Evolutionary conservation across 2,888 invertebrate genomes (phyloP).

Genomic region (Limnephilus marmoratus): DNA sequence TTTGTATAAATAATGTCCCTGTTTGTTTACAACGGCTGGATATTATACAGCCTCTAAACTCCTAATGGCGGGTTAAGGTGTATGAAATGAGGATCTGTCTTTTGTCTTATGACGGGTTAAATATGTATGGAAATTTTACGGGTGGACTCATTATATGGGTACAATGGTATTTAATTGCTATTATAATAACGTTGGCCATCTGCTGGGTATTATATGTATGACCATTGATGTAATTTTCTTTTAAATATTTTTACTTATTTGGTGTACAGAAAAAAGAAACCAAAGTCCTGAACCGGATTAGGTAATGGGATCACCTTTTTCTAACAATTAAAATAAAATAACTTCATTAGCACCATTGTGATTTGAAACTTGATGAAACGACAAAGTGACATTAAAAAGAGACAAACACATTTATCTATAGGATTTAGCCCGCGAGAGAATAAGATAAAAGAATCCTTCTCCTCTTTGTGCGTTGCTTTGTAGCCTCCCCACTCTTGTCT

Average conservation of each 20-base stretch:
- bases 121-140: slow-evolving; percentile 2
- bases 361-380: no score
- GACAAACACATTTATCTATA: no score
- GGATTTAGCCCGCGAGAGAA: no score
- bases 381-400: no score
- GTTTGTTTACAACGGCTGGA: neutral
- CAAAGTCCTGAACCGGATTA: neutral
- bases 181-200: neutral
- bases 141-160: neutral
- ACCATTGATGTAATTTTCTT: neutral
- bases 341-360: no score
- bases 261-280: neutral
- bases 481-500: no score
- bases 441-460: no score
- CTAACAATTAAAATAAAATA: no score
- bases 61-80: neutral
- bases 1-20: neutral
- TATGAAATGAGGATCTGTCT: neutral
- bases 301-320: no score
- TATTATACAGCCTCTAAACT: neutral
- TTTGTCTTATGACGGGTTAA: neutral
- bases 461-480: no score
- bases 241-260: neutral
- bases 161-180: neutral
- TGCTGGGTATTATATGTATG: neutral